phyloP scores from a whole-genome alignment of 35 echinoderm and acorn worm species.

The Anneissia japonica region DNA sequence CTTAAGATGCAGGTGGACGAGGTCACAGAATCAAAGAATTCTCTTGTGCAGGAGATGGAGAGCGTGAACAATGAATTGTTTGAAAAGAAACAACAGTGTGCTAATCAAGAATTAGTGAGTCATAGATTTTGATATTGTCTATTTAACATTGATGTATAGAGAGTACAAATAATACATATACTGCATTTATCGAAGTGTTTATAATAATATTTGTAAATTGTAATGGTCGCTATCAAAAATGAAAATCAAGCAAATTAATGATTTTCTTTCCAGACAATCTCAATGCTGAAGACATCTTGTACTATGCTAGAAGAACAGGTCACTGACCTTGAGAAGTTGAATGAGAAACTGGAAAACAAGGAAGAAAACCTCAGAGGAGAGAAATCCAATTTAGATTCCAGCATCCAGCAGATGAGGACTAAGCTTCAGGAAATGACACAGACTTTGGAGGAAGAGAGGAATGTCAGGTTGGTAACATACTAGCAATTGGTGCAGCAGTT shows the following conservation, averaged over 20 bases:
- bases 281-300: slow-evolving; percentile 68
- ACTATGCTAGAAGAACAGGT: slow-evolving; percentile 95
- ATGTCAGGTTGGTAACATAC: slow-evolving; percentile 22
- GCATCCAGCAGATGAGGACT: slow-evolving; percentile 12
- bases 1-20: slow-evolving; percentile 32
- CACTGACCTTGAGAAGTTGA: slow-evolving; percentile 69
- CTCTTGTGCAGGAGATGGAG: slow-evolving; percentile 21
- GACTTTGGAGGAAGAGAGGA: slow-evolving; percentile 31
- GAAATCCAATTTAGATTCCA: slow-evolving; percentile 17
- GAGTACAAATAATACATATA: too few relatives aligned
- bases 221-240: too few relatives aligned
- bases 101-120: slow-evolving; percentile 62
- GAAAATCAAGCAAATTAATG: too few relatives aligned
- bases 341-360: slow-evolving; percentile 52
- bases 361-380: slow-evolving; percentile 18
- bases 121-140: too few relatives aligned
- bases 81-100: slow-evolving; percentile 44
- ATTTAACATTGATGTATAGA: too few relatives aligned
- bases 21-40: slow-evolving; percentile 16
- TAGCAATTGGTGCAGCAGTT: too few relatives aligned
- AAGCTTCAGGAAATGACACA: slow-evolving; percentile 20
- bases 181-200: too few relatives aligned
- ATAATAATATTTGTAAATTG: too few relatives aligned
- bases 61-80: slow-evolving; percentile 33
- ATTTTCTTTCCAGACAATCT: slow-evolving; percentile 54